Evolutionary conservation across 2,797 vertebrate species (phyloP).

Genomic region (Miichthys miiuy): DNA sequence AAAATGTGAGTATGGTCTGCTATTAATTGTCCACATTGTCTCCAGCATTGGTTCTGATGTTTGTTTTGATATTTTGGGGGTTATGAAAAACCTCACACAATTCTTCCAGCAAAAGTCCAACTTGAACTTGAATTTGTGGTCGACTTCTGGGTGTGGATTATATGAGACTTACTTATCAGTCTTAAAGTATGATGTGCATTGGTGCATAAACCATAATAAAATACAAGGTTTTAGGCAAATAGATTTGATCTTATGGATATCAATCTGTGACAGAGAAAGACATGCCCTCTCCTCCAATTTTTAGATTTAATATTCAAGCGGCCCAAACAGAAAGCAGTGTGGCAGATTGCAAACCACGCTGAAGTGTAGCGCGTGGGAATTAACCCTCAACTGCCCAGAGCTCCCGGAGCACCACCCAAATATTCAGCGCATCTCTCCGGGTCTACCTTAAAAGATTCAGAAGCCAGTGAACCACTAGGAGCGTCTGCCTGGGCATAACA

Average conservation of each 20-base stretch:
- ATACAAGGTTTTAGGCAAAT: background rate
- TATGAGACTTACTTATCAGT: background rate
- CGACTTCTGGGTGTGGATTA: too few relatives aligned
- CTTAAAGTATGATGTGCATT: too few relatives aligned
- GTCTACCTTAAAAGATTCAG: constrained; percentile 81
- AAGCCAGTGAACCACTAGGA: constrained; percentile 73
- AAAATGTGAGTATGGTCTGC: too few relatives aligned
- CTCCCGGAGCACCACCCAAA: background rate
- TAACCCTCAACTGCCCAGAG: constrained; percentile 68
- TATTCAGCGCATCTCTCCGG: constrained; percentile 47
- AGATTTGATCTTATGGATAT: background rate
- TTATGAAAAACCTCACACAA: too few relatives aligned
- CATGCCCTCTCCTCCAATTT: background rate
- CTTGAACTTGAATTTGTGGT: too few relatives aligned
- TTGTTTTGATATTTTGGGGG: too few relatives aligned
- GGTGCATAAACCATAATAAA: background rate
- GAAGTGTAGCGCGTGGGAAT: constrained; percentile 70
- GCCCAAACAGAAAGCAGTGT: constrained; percentile 21
- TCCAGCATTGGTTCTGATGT: too few relatives aligned
- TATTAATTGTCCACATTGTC: too few relatives aligned
- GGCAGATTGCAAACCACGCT: constrained; percentile 38
- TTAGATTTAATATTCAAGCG: background rate
- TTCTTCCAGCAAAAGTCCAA: too few relatives aligned
- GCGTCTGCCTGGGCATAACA: constrained; percentile 59
- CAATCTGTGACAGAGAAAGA: too few relatives aligned